Base-by-base conservation (phyloP, 2,113 vertebrate species). In the Piaya cayana region DNA sequence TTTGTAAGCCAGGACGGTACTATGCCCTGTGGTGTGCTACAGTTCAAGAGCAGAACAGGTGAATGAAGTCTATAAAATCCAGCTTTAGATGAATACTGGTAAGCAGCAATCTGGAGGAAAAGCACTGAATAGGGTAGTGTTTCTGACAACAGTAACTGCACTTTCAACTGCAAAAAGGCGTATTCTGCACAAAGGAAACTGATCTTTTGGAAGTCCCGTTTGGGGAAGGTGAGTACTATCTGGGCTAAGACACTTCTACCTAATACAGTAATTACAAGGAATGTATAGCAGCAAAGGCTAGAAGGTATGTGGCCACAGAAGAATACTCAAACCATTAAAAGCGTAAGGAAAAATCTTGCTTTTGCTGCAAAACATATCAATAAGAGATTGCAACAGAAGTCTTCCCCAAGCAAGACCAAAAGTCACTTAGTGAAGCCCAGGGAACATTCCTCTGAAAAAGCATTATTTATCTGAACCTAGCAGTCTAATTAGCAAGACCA, bases 161-260 rank as follows among this genome's bases (percentile, higher is more conserved):
- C 16, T 26, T 45, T 0, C 36, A 53, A 49, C 45, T 36, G 32
- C n/a, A 75, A 39, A 79, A 71, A 49, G 32, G 18, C 0, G 0
- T 2, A 11, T 30, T 9, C 43, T 36, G 34, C 29, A 34, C 3
- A 8, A 23, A 43, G 42, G 34, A 58, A 62, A 25, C 3, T 8
- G 29, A 27, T 12, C 43, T 43, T 37, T 21, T 0, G 0, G 5
- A 60, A n/a, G 25, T 6, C 21, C 39, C 0, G 1, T 15, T 5
- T 53, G 45, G 16, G n/a, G 10, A 86, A 19, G 34, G 13, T 2
- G 8, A n/a, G 23, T 3, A 32, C 50, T 29, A 15, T 1, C 60
- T 45, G 36, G 36, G 30, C 45, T 56, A 29, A 39, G 39, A 39
- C 39, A 39, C 39, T 39, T 39, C 39, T 39, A n/a, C 26, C 39